A percentile compares a stretch with the other conserved stretches of the same genome.
Conservation (phyloP, 2,797 vertebrate genomes). For the Psittacula echo region DNA sequence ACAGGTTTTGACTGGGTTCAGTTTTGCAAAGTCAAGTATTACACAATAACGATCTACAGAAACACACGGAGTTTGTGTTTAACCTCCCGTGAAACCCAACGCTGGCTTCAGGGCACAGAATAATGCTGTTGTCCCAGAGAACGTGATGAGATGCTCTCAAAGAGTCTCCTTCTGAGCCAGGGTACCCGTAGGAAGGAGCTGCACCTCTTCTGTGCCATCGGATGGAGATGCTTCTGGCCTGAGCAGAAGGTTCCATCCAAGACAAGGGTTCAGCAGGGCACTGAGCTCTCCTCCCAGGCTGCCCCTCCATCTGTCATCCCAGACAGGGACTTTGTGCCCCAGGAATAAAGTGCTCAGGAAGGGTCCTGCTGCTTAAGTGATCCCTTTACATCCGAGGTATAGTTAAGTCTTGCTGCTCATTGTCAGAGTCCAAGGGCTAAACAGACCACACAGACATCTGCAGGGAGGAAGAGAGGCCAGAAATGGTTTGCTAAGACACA, state of each 20-base stretch:
- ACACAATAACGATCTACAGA: background rate
- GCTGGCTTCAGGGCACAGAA: background rate
- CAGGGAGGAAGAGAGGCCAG: background rate
- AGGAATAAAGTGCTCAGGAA: background rate
- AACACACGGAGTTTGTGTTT: background rate
- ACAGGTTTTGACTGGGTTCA: background rate
- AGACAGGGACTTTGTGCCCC: background rate
- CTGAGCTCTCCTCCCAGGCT: background rate
- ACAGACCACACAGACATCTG: background rate
- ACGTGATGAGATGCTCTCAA: background rate
- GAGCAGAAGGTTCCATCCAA: background rate
- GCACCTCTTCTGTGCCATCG: background rate
- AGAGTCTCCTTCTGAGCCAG: background rate
- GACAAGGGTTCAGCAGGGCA: background rate
- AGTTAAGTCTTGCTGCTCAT: background rate
- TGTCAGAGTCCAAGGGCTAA: background rate
- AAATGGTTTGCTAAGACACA: background rate
- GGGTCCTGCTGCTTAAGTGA: background rate
- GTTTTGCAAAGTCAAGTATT: background rate
- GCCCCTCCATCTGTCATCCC: background rate
- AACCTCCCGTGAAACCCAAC: background rate
- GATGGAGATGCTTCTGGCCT: background rate
- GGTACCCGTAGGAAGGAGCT: background rate
- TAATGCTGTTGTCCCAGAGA: background rate
- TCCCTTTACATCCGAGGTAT: background rate